Evolutionary conservation across 2,888 invertebrate genomes (phyloP).

Genomic region (Rhaphigaster nebulosa): DNA sequence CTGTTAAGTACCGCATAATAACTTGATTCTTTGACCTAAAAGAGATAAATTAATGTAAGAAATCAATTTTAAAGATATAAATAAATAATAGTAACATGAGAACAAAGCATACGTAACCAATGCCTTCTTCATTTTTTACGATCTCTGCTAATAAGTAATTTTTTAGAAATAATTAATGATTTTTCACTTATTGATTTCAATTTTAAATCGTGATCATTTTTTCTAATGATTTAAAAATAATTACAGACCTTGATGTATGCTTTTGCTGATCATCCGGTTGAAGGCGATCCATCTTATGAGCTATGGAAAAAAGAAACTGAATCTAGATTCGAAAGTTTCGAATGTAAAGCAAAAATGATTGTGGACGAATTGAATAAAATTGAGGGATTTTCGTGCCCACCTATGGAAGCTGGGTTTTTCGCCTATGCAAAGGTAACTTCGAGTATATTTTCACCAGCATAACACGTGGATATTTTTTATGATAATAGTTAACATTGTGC

Average conservation of each 20-base stretch:
- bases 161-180: too few species aligned
- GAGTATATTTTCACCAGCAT: neutral
- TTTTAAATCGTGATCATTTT: neutral
- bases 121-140: too few species aligned
- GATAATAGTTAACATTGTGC: neutral
- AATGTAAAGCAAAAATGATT: neutral
- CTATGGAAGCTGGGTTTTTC: neutral
- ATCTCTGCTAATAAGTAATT: too few species aligned
- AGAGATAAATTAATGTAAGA: too few species aligned
- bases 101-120: too few species aligned
- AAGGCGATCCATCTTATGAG: neutral
- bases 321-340: neutral
- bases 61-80: too few species aligned
- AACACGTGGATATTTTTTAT: neutral
- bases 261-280: neutral
- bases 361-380: neutral
- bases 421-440: neutral
- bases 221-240: neutral
- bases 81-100: too few species aligned
- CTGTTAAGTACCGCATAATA: too few species aligned
- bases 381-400: neutral
- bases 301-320: neutral
- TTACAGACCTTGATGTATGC: conserved; percentile 15
- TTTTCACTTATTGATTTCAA: neutral
- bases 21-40: too few species aligned